Evolutionary conservation across 2,113 vertebrate species (phyloP).

Genomic region (Lycaon pictus): DNA sequence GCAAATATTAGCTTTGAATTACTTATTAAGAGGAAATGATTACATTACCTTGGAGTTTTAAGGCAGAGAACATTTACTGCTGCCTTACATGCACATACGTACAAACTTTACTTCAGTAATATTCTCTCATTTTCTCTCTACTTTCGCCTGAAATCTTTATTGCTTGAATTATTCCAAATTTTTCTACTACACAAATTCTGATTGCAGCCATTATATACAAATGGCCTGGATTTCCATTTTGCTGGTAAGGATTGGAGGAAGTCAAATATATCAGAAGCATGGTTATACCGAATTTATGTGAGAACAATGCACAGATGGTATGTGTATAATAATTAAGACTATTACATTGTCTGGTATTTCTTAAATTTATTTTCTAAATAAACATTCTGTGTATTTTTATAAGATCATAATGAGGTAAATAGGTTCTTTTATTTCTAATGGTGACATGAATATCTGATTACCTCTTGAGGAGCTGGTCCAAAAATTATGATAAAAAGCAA

Average conservation of each 20-base stretch:
- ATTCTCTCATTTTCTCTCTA: neutral
- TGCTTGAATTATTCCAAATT: neutral
- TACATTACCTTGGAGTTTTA: constrained; percentile 53
- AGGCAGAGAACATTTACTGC: neutral
- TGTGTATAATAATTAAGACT: neutral
- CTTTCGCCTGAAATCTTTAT: neutral
- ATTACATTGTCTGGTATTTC: neutral
- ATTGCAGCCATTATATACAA: neutral
- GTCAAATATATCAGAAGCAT: neutral
- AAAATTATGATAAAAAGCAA: neutral
- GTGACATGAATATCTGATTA: neutral
- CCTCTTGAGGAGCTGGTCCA: neutral
- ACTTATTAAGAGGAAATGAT: constrained; percentile 13
- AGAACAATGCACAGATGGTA: neutral
- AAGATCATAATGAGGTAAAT: neutral
- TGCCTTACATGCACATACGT: neutral
- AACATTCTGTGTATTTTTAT: neutral
- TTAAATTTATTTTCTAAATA: neutral
- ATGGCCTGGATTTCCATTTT: neutral
- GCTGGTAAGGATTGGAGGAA: neutral
- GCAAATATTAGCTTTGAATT: constrained; percentile 64
- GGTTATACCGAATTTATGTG: neutral
- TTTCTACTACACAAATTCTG: neutral
- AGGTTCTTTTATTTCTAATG: neutral
- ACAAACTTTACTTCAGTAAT: neutral